These are phyloP conservation scores for Zonotrichia leucophrys DNA, from an alignment of 2,113 vertebrate species.

Conservation along the genomic window DNA sequence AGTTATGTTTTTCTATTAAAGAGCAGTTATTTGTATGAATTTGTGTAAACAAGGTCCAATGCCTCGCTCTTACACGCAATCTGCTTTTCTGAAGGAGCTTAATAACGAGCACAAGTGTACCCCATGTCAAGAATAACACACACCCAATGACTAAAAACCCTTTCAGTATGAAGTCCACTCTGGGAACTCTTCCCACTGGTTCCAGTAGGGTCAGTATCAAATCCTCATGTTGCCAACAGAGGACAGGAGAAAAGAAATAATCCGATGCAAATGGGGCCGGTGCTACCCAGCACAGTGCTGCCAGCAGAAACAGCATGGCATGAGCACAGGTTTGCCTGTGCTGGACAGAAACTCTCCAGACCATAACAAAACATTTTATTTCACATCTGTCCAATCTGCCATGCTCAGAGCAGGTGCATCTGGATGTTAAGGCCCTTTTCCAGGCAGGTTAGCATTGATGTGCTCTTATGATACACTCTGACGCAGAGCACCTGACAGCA, in stretches of 20 bases:
- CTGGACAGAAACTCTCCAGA: not conserved
- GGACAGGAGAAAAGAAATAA: not conserved
- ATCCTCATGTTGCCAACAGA: rapidly evolving
- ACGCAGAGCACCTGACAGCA: not conserved
- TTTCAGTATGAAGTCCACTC: not conserved
- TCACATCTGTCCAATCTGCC: not conserved
- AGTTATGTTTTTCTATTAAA: not conserved
- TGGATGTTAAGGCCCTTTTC: not conserved
- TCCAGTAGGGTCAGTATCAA: not conserved
- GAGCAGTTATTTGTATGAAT: not conserved
- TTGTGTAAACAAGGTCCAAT: not conserved
- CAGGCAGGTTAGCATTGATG: not conserved
- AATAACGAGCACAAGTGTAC: not conserved
- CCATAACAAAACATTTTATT: not conserved
- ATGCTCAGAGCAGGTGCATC: not conserved
- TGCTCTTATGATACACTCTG: rapidly evolving
- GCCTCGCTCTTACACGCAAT: not conserved
- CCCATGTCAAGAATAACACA: not conserved
- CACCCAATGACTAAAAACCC: not conserved
- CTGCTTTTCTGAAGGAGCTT: not conserved
- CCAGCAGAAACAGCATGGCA: not conserved
- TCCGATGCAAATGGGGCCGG: rapidly evolving
- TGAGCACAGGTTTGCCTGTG: not conserved
- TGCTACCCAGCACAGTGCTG: not conserved
- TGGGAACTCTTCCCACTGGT: not conserved